phyloP scores from a whole-genome alignment of 2,113 vertebrate species.

The western clawed frog (Xenopus tropicalis) region UCB_Xtro_10.0 CM004445.2:18916001-18916500 shows the following conservation, averaged over 20 bases:
- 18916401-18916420: too few relatives aligned
- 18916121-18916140: conserved; percentile 31
- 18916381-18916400: too few relatives aligned
- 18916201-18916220: background rate
- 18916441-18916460: too few relatives aligned
- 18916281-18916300: background rate
- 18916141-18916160: conserved; percentile 16
- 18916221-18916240: background rate
- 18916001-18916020: conserved; percentile 35
- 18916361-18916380: too few relatives aligned
- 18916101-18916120: conserved; percentile 33
- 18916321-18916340: too few relatives aligned
- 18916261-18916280: background rate
- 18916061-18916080: conserved; percentile 35
- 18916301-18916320: too few relatives aligned
- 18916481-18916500: too few relatives aligned
- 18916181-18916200: background rate
- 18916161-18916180: conserved; percentile 9
- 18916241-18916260: background rate
- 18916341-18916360: too few relatives aligned
- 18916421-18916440: too few relatives aligned
- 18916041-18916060: conserved; percentile 29
- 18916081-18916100: conserved; percentile 36
- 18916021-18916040: conserved; percentile 34
- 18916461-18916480: too few relatives aligned